Evolutionary conservation across 1,140 invertebrate genomes (phyloP).

Genomic region (Drosophila sp.): DNA sequence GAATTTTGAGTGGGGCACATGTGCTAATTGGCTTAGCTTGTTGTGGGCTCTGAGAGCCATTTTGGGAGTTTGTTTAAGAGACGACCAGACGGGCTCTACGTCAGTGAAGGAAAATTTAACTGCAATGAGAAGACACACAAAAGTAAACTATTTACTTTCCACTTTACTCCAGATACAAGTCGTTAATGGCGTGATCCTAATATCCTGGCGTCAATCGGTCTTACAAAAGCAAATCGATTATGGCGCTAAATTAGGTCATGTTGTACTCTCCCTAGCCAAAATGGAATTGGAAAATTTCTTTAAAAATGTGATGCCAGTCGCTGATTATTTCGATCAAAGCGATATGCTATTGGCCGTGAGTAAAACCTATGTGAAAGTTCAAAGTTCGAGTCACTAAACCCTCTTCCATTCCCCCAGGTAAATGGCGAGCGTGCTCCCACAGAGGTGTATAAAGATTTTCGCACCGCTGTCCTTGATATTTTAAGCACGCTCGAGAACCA

Average conservation of each 20-base stretch:
- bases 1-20: slow-evolving; percentile 42
- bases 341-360: slow-evolving; percentile 92
- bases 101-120: not conserved
- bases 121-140: not conserved
- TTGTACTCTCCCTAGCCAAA: slow-evolving; percentile 91
- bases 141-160: slow-evolving; percentile 1
- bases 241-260: slow-evolving; percentile 93
- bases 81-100: no score
- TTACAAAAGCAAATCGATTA: slow-evolving; percentile 94
- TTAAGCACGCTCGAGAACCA: slow-evolving; percentile 87
- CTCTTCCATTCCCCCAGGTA: slow-evolving; percentile 84
- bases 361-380: slow-evolving; percentile 33
- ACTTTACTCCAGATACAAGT: slow-evolving; percentile 89
- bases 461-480: slow-evolving; percentile 88
- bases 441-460: slow-evolving; percentile 92
- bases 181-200: slow-evolving; percentile 92
- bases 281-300: slow-evolving; percentile 96
- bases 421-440: slow-evolving; percentile 92
- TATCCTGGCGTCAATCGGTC: slow-evolving; percentile 93
- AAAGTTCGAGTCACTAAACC: not conserved
- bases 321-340: slow-evolving; percentile 94
- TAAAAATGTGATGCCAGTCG: slow-evolving; percentile 93
- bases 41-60: not conserved
- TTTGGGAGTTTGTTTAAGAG: slow-evolving; percentile 9
- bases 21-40: slow-evolving; percentile 41